phyloP scores from a whole-genome alignment of 1,140 invertebrate genomes.

The Saccostrea glomerata region DNA sequence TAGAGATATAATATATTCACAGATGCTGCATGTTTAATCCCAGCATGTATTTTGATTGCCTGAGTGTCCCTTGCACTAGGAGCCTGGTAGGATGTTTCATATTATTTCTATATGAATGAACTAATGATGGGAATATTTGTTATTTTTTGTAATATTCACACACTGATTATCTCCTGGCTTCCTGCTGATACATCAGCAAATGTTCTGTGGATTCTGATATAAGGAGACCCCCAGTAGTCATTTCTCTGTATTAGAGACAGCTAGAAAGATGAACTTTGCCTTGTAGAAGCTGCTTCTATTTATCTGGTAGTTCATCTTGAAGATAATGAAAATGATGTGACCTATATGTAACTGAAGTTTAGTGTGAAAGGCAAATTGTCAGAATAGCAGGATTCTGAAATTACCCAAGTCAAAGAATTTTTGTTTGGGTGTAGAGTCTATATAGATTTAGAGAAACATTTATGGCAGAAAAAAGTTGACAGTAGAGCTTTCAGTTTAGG shows the following conservation, averaged over 20 bases:
- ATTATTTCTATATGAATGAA: constrained; percentile 28
- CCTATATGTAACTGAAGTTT: background rate
- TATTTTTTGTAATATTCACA: constrained; percentile 28
- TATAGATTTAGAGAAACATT: background rate
- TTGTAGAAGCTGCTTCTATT: background rate
- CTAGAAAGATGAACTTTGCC: background rate
- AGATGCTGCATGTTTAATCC: too few relatives aligned
- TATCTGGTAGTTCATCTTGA: background rate
- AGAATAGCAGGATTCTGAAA: background rate
- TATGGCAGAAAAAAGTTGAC: background rate
- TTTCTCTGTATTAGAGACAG: background rate
- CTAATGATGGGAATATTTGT: background rate
- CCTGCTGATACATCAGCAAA: background rate
- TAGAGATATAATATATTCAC: too few relatives aligned
- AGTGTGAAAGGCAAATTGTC: background rate
- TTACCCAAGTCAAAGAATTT: background rate
- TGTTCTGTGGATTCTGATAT: background rate
- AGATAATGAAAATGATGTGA: constrained; percentile 9
- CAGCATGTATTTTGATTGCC: too few relatives aligned
- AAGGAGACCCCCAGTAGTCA: background rate
- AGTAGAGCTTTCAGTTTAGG: background rate
- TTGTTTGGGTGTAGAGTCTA: background rate
- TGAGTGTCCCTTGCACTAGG: too few relatives aligned
- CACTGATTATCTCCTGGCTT: background rate
- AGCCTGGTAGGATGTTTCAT: too few relatives aligned